Conservation (phyloP, 2,113 vertebrate genomes). For the Cebidichthys violaceus region DNA sequence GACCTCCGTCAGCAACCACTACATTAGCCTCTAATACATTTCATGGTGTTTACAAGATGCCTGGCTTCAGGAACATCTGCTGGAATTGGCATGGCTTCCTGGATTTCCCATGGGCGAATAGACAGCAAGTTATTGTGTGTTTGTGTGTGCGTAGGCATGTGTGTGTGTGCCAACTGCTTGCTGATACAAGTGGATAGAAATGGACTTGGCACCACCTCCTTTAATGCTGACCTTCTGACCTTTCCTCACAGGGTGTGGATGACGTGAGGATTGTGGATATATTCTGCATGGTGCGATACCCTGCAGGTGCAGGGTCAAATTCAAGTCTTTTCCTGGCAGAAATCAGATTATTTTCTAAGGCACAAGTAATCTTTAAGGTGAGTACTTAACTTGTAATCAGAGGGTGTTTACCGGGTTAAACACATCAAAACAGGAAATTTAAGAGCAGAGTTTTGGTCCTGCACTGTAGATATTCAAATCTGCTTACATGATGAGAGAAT, state of each 20-base stretch:
- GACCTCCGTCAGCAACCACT: conserved; percentile 64
- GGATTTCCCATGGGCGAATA: conserved; percentile 71
- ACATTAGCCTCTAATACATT: conserved; percentile 76
- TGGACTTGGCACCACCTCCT: conserved; percentile 65
- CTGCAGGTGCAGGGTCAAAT: conserved; percentile 9
- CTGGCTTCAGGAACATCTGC: conserved; percentile 81
- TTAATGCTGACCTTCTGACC: conserved; percentile 51
- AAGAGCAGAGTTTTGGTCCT: neutral
- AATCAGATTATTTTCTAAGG: conserved; percentile 3
- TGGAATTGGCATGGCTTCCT: conserved; percentile 74
- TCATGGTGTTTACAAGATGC: conserved; percentile 82
- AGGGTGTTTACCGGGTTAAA: neutral
- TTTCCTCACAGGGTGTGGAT: conserved; percentile 46
- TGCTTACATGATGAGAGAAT: conserved; percentile 12
- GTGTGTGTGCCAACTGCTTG: conserved; percentile 60
- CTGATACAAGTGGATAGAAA: conserved; percentile 58
- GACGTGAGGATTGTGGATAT: conserved; percentile 29
- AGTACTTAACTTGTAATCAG: conserved; percentile 7
- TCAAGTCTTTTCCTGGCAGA: conserved; percentile 13
- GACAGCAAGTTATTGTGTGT: conserved; percentile 66
- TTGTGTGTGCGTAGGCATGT: conserved; percentile 25
- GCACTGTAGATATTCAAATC: neutral
- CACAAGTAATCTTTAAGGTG: conserved; percentile 17
- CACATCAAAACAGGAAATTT: conserved; percentile 4
- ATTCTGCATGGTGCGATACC: conserved; percentile 27